These are phyloP conservation scores for Cyanoramphus novaezelandiae DNA, from an alignment of 2,113 vertebrate genomes.

Conservation along the genomic window DNA sequence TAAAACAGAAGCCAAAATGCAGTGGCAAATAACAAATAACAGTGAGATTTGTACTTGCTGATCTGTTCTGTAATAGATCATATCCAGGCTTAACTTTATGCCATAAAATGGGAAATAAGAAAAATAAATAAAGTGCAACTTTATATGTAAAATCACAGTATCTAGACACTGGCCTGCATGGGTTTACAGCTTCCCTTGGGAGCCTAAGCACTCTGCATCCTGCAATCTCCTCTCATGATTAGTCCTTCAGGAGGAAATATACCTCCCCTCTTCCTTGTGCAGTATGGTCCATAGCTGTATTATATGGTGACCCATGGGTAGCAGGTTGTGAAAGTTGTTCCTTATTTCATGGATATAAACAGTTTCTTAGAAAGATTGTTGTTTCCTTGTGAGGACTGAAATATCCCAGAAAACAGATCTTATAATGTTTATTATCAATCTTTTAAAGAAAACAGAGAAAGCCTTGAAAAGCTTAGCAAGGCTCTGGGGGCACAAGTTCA, in stretches of 20 bases:
- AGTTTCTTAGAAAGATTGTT: neutral
- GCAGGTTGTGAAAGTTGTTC: neutral
- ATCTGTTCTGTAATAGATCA: neutral
- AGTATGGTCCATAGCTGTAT: neutral
- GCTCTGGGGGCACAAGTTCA: neutral
- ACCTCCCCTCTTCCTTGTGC: rapidly evolving
- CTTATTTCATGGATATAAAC: neutral
- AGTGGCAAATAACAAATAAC: neutral
- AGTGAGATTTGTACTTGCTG: neutral
- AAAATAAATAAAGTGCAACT: neutral
- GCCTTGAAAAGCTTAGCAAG: neutral
- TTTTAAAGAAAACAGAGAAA: neutral
- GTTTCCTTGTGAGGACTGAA: neutral
- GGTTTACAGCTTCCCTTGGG: neutral
- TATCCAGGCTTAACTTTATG: neutral
- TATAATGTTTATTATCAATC: neutral
- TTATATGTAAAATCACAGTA: neutral
- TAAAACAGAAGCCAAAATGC: neutral
- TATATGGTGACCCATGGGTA: rapidly evolving
- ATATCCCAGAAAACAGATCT: neutral
- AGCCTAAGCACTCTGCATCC: neutral
- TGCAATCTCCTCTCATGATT: neutral
- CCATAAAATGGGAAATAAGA: neutral
- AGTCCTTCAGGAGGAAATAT: neutral
- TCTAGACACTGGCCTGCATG: neutral